A percentile compares a stretch with the other conserved stretches of the same genome.
phyloP scores from a whole-genome alignment of 2,888 invertebrate genomes.

The Parthenolecanium corni region DNA sequence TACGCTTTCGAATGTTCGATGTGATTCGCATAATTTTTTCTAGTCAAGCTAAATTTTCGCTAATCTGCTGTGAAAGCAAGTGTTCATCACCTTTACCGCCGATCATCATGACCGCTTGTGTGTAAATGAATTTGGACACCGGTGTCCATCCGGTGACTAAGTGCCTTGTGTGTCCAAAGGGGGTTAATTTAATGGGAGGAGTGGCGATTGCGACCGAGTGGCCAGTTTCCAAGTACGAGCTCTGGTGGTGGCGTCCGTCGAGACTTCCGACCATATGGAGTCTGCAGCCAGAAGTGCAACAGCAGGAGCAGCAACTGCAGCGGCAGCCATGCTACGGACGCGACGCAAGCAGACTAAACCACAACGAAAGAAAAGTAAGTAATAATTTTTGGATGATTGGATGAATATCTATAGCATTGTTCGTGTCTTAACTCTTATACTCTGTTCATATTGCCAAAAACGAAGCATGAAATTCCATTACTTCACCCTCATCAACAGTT shows the following conservation, averaged over 20 bases:
- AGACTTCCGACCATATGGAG: background rate
- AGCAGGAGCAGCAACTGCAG: background rate
- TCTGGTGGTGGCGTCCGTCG: background rate
- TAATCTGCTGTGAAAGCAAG: no score
- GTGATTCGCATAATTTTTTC: no score
- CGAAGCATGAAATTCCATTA: no score
- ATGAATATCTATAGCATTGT: background rate
- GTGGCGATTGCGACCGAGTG: constrained; percentile 12
- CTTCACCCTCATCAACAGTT: no score
- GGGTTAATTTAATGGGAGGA: constrained; percentile 22
- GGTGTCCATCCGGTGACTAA: background rate
- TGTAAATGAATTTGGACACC: background rate
- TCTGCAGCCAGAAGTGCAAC: background rate
- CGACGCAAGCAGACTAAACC: constrained; percentile 18
- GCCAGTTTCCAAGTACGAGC: constrained; percentile 1
- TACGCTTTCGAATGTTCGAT: no score
- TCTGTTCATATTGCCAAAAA: background rate
- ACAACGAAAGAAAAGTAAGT: constrained; percentile 22
- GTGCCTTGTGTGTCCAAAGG: no score
- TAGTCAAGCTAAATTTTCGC: no score
- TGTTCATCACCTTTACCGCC: no score
- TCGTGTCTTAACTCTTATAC: background rate
- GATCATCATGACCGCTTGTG: no score
- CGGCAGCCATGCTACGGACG: constrained; percentile 7
- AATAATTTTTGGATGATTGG: background rate